Evolutionary conservation across 2,888 invertebrate genomes (phyloP), one percentile per base, ranked within the genome.

Genomic region (Drosophila rellima): DNA sequence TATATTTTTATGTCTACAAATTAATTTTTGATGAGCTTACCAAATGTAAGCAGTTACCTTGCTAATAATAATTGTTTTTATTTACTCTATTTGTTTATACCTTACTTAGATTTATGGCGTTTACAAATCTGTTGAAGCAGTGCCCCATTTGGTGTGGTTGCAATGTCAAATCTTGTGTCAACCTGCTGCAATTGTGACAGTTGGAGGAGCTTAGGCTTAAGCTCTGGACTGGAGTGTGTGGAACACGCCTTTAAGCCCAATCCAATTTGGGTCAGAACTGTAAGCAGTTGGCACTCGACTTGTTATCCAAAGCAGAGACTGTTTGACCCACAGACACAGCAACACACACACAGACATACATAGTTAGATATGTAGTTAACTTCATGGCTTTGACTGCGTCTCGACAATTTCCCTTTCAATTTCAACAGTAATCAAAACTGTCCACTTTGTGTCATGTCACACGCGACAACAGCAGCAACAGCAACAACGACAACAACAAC

Each of bases 381-480:
- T 63, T 50, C 66, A 59, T 67, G 60, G 72, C 80, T 77, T 72
- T 80, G 77, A 61, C 80, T 74, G 71, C 55, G 66, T 66, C 69
- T 83, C 86, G 79, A 81, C 86, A 57, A 83, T 83, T 83, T 83
- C 83, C 86, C 86, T 83, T 83, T 83, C 83, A 83, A 83, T 83
- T 83, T 81, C 86, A 83, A 73, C 83, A 86, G 83, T 83, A 83
- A 83, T 83, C 83, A 86, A 83, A 83, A 86, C 86, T 83, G 83
- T 83, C 83, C 83, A 83, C 83, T 83, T 83, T 83, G 86, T 83
- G 83, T 83, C 83, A 83, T 83, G 83, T 86, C 83, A 86, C 83
- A 87, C 88, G 82, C 84, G 76, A 84, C 82, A 85, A 82, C 73
- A 73, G 69, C 82, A 62, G 35, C 72, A 59, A 42, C 29, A 37